Base-by-base conservation (phyloP, 1,140 invertebrate genomes). In the Apolygus lucorum region DNA sequence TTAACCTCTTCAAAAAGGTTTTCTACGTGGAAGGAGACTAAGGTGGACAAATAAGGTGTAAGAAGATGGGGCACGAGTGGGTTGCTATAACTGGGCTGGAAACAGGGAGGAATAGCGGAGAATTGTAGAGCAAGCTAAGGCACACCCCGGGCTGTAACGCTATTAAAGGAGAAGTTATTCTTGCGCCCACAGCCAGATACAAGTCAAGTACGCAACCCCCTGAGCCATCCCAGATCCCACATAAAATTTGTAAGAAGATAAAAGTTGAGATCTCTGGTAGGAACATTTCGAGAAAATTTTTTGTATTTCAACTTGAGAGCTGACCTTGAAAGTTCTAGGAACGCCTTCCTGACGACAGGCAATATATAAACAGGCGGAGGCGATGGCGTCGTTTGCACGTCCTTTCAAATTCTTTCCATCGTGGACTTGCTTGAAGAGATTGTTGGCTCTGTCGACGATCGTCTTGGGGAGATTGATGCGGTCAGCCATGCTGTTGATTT, bases 281-380 rank as follows among this genome's bases (percentile, higher is more conserved):
- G 34, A 42, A 42, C 17, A 17, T n/a, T n/a, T n/a, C n/a, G 21
- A 8, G 59, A 11, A 69, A 65, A 64, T 27, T 8, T 64, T 59
- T 17, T 8, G 24, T 59, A 21, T 62, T 21, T 29, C 13, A 62
- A 59, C 13, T 29, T 52, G 21, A 68, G 21, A 14, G 42, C 28
- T 62, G 75, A 85, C 86, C 84, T 96, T 99, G 78, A 99, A 99
- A 34, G 98, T 99, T 74, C 98, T 86, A 0, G 97, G 97, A 0
- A 99, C 98, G 13, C 95, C 94, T 81, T 99, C 97, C 78, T 99
- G 96, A 29, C 98, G 84, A 79, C 98, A 99, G 0, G 98, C 96
- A 74, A 99, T 99, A 77, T 99, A 99, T 4, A 99, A 83, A 82
- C 96, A 99, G 0, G 98, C 96, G 0, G 97, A 97, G 0, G 96